Percentiles rank a stretch among this genome's conserved stretches.
Conservation (phyloP, 1,140 invertebrate genomes). For the Ectropis grisescens region DNA sequence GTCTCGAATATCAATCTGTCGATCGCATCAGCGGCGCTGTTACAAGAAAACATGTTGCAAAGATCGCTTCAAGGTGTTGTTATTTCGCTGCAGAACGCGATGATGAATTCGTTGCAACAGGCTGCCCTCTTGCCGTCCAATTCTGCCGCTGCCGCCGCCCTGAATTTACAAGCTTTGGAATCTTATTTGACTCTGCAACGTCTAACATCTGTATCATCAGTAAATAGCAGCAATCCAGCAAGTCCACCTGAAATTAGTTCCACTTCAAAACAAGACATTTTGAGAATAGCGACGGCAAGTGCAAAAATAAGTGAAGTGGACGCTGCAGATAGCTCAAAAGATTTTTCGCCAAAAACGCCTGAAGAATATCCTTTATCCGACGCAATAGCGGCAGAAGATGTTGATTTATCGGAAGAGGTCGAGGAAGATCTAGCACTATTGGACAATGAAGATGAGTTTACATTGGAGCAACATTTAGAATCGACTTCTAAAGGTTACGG, state of each 20-base stretch:
- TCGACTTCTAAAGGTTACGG: conserved; percentile 56
- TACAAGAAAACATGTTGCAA: conserved; percentile 74
- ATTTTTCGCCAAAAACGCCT: conserved; percentile 59
- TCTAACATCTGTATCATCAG: conserved; percentile 70
- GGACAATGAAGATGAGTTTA: conserved; percentile 72
- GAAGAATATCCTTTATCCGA: conserved; percentile 57
- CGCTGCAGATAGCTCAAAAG: conserved; percentile 47
- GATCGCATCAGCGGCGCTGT: conserved; percentile 59
- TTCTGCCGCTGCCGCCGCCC: conserved; percentile 81
- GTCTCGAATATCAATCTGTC: conserved; percentile 60
- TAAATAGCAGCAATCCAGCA: conserved; percentile 46
- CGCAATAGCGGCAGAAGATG: conserved; percentile 70
- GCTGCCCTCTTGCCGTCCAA: conserved; percentile 82
- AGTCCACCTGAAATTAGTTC: conserved; percentile 37
- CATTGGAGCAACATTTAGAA: conserved; percentile 66
- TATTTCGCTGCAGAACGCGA: conserved; percentile 81
- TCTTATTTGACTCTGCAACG: conserved; percentile 86
- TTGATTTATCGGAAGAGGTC: conserved; percentile 73
- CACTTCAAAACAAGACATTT: conserved; percentile 65
- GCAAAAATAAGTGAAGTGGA: conserved; percentile 73
- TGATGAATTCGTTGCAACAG: conserved; percentile 82
- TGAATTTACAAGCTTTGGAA: conserved; percentile 86
- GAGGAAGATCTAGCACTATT: conserved; percentile 73
- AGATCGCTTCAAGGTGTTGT: conserved; percentile 79
- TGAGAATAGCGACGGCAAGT: conserved; percentile 71